A percentile compares a stretch with the other conserved stretches of the same genome.
These are phyloP conservation scores for Scatophagus argus DNA, from an alignment of 2,113 vertebrate species.

Conservation along the genomic window DNA sequence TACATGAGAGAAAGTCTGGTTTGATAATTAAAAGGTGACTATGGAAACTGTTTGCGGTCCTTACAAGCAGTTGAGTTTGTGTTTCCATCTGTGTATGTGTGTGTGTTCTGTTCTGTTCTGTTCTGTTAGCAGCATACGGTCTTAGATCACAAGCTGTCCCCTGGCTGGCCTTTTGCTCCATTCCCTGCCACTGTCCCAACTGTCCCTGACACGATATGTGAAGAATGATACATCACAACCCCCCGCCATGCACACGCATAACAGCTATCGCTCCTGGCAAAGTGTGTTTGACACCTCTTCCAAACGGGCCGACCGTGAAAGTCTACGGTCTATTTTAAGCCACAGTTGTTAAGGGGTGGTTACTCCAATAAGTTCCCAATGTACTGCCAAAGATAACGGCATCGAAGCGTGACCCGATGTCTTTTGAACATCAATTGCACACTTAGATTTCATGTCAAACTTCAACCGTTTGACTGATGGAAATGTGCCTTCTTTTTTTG, in stretches of 20 bases:
- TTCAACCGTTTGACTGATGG: slow-evolving; percentile 42
- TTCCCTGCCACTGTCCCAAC: slow-evolving; percentile 67
- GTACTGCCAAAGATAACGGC: slow-evolving; percentile 79
- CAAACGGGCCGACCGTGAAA: slow-evolving; percentile 67
- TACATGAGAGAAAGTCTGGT: slow-evolving; percentile 4
- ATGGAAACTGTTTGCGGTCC: slow-evolving; percentile 3
- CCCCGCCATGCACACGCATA: slow-evolving; percentile 25
- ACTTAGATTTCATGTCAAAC: slow-evolving; percentile 55
- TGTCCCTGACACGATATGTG: slow-evolving; percentile 66
- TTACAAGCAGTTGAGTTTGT: neutral
- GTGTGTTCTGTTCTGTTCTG: too few relatives aligned
- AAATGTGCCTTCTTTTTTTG: slow-evolving; percentile 17
- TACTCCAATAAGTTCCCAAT: slow-evolving; percentile 72
- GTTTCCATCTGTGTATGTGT: slow-evolving; percentile 25
- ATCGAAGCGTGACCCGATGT: slow-evolving; percentile 60
- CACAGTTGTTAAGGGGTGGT: slow-evolving; percentile 75
- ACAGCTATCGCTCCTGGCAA: slow-evolving; percentile 56
- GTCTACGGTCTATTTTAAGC: slow-evolving; percentile 74
- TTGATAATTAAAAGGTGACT: neutral
- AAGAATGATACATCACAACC: slow-evolving; percentile 53
- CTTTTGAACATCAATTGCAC: slow-evolving; percentile 52
- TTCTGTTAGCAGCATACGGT: slow-evolving; percentile 39
- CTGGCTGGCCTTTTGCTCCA: slow-evolving; percentile 72
- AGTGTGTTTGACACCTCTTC: slow-evolving; percentile 74
- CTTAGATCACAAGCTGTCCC: slow-evolving; percentile 67